These are phyloP conservation scores for Eueides isabella DNA, from an alignment of 1,140 invertebrate species.

Conservation along the genomic window DNA sequence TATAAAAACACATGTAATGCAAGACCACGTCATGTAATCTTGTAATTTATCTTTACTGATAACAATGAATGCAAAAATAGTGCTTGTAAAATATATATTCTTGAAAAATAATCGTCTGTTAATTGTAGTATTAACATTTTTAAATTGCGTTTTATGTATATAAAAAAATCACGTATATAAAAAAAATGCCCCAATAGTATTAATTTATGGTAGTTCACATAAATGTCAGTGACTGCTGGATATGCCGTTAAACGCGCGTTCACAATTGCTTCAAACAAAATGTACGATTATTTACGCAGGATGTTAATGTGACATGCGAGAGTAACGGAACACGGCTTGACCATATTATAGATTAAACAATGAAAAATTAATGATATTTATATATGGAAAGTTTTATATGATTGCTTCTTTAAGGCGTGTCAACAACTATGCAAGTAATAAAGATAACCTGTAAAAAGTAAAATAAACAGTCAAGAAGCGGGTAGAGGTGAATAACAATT, in stretches of 20 bases:
- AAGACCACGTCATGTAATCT: not conserved
- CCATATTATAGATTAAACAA: not conserved
- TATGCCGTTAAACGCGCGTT: conserved; percentile 19
- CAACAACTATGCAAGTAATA: not conserved
- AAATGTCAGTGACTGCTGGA: not conserved
- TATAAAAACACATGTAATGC: not conserved
- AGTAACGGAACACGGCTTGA: not conserved
- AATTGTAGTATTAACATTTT: too few relatives aligned
- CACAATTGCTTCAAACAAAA: conserved; percentile 17
- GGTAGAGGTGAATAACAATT: conserved; percentile 14
- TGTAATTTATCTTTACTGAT: not conserved
- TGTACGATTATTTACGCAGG: conserved; percentile 22
- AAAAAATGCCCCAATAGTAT: too few relatives aligned
- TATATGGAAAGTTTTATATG: conserved; percentile 2
- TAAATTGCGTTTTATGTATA: too few relatives aligned
- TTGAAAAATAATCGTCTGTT: not conserved
- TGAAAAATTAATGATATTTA: not conserved
- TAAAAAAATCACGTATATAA: too few relatives aligned
- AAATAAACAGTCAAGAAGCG: not conserved
- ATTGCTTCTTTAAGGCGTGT: not conserved
- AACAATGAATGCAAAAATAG: not conserved
- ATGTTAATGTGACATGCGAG: conserved; percentile 9
- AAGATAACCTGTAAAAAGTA: not conserved
- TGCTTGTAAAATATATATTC: too few relatives aligned
- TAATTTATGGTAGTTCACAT: not conserved